Evolutionary conservation across 1,140 invertebrate species (phyloP).

Genomic region (Eciton burchellii): DNA sequence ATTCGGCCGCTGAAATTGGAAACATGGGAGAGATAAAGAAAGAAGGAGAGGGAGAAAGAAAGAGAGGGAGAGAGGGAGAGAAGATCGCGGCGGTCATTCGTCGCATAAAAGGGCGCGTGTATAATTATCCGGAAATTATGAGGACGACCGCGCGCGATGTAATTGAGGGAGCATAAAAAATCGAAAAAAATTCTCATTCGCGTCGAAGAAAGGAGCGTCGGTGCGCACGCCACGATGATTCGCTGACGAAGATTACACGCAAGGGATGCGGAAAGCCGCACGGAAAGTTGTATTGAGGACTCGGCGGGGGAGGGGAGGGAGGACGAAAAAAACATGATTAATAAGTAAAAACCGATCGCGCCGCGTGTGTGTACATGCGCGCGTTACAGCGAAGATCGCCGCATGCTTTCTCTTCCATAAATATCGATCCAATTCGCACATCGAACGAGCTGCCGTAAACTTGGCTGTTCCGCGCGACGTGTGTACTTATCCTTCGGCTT

Average conservation of each 20-base stretch:
- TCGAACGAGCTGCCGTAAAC: constrained; percentile 54
- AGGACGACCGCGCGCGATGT: neutral
- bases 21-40: neutral
- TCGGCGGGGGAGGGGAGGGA: too few species aligned
- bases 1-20: constrained; percentile 27
- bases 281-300: neutral
- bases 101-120: neutral
- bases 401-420: constrained; percentile 34
- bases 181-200: neutral
- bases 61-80: too few species aligned
- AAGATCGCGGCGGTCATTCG: constrained; percentile 12
- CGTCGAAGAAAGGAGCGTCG: neutral
- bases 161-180: constrained; percentile 35
- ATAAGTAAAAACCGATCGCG: neutral
- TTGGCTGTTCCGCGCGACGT: constrained; percentile 55
- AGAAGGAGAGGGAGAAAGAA: too few species aligned
- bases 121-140: constrained; percentile 42
- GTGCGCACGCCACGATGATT: neutral
- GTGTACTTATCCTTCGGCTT: constrained; percentile 65
- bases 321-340: neutral
- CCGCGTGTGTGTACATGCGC: neutral
- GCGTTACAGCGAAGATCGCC: constrained; percentile 43
- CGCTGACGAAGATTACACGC: neutral
- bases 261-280: neutral
- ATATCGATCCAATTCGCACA: constrained; percentile 66